phyloP scores from a whole-genome alignment of 2,113 vertebrate species.

The Neogobius melanostomus region DNA sequence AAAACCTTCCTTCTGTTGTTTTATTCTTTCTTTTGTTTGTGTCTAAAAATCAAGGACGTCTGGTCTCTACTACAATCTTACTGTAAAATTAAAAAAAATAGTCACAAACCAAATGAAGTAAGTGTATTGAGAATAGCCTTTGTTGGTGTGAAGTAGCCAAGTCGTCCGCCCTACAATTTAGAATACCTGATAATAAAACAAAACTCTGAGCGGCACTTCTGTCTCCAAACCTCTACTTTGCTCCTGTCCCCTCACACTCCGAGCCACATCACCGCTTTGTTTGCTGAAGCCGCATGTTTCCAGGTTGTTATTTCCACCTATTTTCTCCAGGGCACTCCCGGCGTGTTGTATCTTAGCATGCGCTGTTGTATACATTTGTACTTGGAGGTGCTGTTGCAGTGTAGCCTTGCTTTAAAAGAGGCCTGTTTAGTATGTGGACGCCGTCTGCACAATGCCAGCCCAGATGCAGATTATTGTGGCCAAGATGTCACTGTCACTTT shows the following conservation, averaged over 20 bases:
- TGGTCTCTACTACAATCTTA: too few relatives aligned
- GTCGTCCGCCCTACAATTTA: background rate
- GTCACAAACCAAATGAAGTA: too few relatives aligned
- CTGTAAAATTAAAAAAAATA: too few relatives aligned
- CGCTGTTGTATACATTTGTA: slow-evolving; percentile 27
- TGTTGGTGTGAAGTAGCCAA: slow-evolving; percentile 21
- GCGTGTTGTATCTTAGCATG: slow-evolving; percentile 13
- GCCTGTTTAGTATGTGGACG: background rate
- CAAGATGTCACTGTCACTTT: background rate
- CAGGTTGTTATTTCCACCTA: slow-evolving; percentile 30
- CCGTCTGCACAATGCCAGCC: background rate
- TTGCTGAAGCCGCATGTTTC: slow-evolving; percentile 43
- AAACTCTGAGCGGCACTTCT: slow-evolving; percentile 11
- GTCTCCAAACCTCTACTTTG: slow-evolving; percentile 16
- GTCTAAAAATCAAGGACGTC: too few relatives aligned
- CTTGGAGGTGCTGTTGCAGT: slow-evolving; percentile 16
- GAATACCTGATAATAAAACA: slow-evolving; percentile 27
- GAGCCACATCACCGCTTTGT: slow-evolving; percentile 8
- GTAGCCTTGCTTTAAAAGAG: background rate
- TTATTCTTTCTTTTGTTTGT: too few relatives aligned
- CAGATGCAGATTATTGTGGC: background rate
- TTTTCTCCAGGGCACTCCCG: slow-evolving; percentile 13
- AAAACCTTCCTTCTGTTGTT: too few relatives aligned
- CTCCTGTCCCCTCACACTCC: slow-evolving; percentile 13
- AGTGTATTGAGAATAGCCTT: background rate